These are phyloP conservation scores for Hippocampus comes DNA, from an alignment of 2,113 vertebrate species.

Conservation along the genomic window DNA sequence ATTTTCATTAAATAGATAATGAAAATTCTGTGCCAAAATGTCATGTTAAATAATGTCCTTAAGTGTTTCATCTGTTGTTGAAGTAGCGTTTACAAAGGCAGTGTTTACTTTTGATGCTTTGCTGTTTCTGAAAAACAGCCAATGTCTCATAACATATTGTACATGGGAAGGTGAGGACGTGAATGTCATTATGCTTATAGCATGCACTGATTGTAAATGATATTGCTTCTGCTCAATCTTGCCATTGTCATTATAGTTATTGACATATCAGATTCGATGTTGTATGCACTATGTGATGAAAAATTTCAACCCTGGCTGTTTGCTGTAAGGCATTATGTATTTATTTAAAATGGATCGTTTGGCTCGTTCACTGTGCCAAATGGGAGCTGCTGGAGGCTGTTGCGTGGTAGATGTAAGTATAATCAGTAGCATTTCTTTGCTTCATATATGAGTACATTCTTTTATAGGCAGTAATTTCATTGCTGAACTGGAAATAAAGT, in stretches of 20 bases:
- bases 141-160: slow-evolving; percentile 57
- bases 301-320: slow-evolving; percentile 72
- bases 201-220: slow-evolving; percentile 80
- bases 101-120: slow-evolving; percentile 63
- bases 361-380: slow-evolving; percentile 67
- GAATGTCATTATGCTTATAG: slow-evolving; percentile 77
- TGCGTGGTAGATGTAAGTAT: slow-evolving; percentile 69
- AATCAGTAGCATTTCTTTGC: slow-evolving; percentile 73
- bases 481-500: slow-evolving; percentile 75
- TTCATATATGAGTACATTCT: slow-evolving; percentile 69
- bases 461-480: slow-evolving; percentile 73
- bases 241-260: slow-evolving; percentile 69
- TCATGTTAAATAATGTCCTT: slow-evolving; percentile 70
- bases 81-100: slow-evolving; percentile 73
- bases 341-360: slow-evolving; percentile 69
- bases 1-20: slow-evolving; percentile 70
- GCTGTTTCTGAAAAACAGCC: slow-evolving; percentile 67
- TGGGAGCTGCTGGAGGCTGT: slow-evolving; percentile 62
- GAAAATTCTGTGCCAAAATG: slow-evolving; percentile 79
- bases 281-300: slow-evolving; percentile 78
- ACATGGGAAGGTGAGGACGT: slow-evolving; percentile 60
- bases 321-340: slow-evolving; percentile 75
- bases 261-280: slow-evolving; percentile 76
- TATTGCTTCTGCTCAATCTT: slow-evolving; percentile 75
- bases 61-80: slow-evolving; percentile 70